phyloP scores from a whole-genome alignment of 1,140 invertebrate genomes.

The Liolophura sinensis region DNA sequence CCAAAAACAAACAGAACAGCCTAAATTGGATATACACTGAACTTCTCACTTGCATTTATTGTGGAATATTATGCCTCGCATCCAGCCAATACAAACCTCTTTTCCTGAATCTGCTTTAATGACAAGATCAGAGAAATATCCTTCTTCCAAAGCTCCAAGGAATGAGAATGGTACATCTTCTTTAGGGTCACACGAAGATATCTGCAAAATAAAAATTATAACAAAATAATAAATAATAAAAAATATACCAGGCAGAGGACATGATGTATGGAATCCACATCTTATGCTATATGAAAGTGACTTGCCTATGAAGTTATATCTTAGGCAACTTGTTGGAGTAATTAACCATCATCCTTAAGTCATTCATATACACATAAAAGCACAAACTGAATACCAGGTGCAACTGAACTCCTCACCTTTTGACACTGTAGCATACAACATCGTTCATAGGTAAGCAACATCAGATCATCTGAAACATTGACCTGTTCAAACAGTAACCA shows the following conservation, averaged over 20 bases:
- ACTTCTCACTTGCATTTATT: not conserved
- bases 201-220: slow-evolving; percentile 26
- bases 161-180: slow-evolving; percentile 65
- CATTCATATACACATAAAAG: too few species aligned
- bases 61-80: not conserved
- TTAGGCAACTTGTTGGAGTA: slow-evolving; percentile 33
- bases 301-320: slow-evolving; percentile 21
- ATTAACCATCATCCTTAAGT: too few species aligned
- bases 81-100: slow-evolving; percentile 53
- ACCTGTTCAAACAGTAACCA: slow-evolving; percentile 40
- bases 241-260: not conserved
- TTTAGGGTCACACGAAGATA: slow-evolving; percentile 40
- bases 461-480: slow-evolving; percentile 62
- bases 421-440: slow-evolving; percentile 70
- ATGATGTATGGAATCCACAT: not conserved
- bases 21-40: too few species aligned
- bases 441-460: slow-evolving; percentile 67
- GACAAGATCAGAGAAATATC: slow-evolving; percentile 68
- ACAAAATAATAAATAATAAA: not conserved
- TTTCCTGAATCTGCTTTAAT: slow-evolving; percentile 63
- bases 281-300: not conserved
- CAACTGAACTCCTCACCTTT: slow-evolving; percentile 61
- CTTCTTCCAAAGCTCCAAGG: slow-evolving; percentile 67
- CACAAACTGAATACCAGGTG: too few species aligned
- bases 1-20: too few species aligned